Evolutionary conservation across 2,113 vertebrate species (phyloP).

Genomic region (Thryonomys swinderianus): DNA sequence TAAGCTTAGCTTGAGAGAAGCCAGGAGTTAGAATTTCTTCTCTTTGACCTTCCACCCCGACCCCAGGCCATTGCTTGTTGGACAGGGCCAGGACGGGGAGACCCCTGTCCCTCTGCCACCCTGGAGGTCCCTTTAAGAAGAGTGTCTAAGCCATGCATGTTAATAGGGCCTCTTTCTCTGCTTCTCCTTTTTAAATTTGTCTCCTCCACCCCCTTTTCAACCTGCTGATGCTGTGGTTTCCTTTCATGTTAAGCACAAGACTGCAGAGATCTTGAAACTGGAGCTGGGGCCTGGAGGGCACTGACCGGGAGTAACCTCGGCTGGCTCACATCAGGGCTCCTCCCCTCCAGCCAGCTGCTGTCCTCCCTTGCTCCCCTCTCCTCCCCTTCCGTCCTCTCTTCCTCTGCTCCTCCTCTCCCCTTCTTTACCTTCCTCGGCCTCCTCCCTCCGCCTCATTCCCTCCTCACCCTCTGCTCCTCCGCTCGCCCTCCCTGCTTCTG

Average conservation of each 20-base stretch:
- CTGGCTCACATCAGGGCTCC: not conserved
- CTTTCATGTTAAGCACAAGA: conserved; percentile 77
- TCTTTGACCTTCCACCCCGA: not conserved
- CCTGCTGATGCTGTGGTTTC: conserved; percentile 75
- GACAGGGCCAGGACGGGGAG: not conserved
- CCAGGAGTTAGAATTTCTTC: not conserved
- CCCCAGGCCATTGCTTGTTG: not conserved
- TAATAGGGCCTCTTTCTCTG: not conserved
- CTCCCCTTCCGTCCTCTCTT: not conserved
- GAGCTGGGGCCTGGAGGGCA: conserved; percentile 83
- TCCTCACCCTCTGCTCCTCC: not conserved
- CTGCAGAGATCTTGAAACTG: conserved; percentile 82
- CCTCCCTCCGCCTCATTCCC: too few species aligned
- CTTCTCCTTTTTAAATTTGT: conserved; percentile 44
- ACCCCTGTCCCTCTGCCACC: not conserved
- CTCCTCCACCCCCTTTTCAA: conserved; percentile 55
- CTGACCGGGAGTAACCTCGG: conserved; percentile 87
- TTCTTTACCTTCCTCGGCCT: not conserved
- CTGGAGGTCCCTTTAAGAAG: not conserved
- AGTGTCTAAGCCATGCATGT: not conserved
- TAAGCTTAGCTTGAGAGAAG: conserved; percentile 13
- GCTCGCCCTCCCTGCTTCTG: not conserved
- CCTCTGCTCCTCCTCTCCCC: not conserved
- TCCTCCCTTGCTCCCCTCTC: not conserved
- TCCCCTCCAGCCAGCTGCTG: not conserved